Conservation (phyloP, 2,113 vertebrate species). For the Ancistrus triradiatus region DNA sequence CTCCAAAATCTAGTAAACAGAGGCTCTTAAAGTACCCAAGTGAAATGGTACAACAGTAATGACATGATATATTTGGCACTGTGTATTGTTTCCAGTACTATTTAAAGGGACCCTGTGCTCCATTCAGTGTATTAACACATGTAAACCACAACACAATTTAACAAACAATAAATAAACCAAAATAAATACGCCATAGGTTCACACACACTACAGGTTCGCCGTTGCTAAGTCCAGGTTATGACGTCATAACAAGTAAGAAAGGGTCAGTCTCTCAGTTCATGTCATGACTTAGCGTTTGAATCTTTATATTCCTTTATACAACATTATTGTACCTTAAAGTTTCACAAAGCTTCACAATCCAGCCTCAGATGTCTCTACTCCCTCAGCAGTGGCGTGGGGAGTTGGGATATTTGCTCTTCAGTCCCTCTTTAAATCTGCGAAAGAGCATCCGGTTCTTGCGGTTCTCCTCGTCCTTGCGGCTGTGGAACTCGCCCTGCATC, state of each 20-base stretch:
- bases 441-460: slow-evolving; percentile 82
- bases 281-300: no score
- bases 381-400: slow-evolving; percentile 76
- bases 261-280: no score
- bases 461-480: slow-evolving; percentile 85
- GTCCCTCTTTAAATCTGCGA: slow-evolving; percentile 84
- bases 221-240: not conserved
- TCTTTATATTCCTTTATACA: not conserved
- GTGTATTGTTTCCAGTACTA: not conserved
- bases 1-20: no score
- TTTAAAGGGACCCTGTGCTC: slow-evolving; percentile 18
- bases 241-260: not conserved
- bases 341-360: not conserved
- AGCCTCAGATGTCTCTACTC: not conserved
- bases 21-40: no score
- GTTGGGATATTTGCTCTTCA: slow-evolving; percentile 80
- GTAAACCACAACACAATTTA: not conserved
- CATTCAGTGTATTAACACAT: not conserved
- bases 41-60: not conserved
- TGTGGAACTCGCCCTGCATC: slow-evolving; percentile 81
- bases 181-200: not conserved
- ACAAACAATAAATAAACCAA: not conserved
- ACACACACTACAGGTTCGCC: not conserved
- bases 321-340: not conserved
- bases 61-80: not conserved